Evolutionary conservation across 1,140 invertebrate species (phyloP).

Genomic region (Drosophila nikananu): DNA sequence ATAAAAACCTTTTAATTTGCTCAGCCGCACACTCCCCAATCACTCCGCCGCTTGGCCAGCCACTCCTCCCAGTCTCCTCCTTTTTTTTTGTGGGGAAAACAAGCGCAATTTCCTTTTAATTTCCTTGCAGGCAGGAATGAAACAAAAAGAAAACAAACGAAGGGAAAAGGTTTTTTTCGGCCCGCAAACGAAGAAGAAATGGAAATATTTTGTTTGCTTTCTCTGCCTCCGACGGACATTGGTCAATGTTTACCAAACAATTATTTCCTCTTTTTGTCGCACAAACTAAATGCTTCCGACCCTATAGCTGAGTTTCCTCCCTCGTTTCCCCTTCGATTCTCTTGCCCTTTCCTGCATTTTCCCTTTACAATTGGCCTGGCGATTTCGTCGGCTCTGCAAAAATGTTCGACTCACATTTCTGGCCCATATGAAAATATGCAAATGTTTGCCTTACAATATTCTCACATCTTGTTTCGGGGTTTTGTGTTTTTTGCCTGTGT

Average conservation of each 20-base stretch:
- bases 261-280: constrained; percentile 73
- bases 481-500: constrained; percentile 1
- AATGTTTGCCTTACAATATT: constrained; percentile 42
- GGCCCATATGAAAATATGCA: constrained; percentile 36
- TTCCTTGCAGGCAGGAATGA: constrained; percentile 56
- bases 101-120: constrained; percentile 81
- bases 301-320: constrained; percentile 30
- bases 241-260: constrained; percentile 80
- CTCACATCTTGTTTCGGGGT: constrained; percentile 7
- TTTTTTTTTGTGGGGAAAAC: constrained; percentile 31
- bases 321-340: constrained; percentile 12
- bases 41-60: constrained; percentile 6
- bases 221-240: constrained; percentile 45
- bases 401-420: constrained; percentile 23
- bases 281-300: constrained; percentile 71
- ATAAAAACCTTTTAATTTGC: constrained; percentile 63
- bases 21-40: constrained; percentile 33
- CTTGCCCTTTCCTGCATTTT: constrained; percentile 3
- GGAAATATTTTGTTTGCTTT: constrained; percentile 60
- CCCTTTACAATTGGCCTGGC: constrained; percentile 23
- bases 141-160: constrained; percentile 21
- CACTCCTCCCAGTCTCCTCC: background rate
- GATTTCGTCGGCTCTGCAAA: constrained; percentile 29
- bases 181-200: constrained; percentile 51
- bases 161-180: constrained; percentile 44